phyloP scores from a whole-genome alignment of 2,797 vertebrate genomes.

The Nannoperca obscura region DNA sequence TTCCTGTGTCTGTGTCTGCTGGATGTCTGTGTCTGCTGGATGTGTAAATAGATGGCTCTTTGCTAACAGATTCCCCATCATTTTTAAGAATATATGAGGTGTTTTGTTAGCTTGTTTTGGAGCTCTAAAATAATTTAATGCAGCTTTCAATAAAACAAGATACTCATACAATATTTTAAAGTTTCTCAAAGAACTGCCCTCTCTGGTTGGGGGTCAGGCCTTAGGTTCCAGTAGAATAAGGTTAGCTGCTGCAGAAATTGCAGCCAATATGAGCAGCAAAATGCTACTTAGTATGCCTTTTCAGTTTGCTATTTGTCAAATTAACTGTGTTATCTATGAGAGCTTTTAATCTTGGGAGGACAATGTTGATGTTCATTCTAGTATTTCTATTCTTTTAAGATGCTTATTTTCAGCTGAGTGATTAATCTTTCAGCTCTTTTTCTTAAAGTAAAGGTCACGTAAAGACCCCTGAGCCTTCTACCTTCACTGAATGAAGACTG shows the following conservation, averaged over 20 bases:
- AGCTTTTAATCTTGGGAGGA: constrained; percentile 8
- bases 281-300: background rate
- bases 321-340: background rate
- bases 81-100: background rate
- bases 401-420: background rate
- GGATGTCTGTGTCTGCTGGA: background rate
- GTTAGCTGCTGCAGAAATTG: background rate
- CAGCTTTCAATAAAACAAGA: constrained; percentile 9
- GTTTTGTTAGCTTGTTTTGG: background rate
- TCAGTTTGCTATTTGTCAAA: background rate
- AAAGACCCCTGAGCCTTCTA: background rate
- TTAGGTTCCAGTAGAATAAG: background rate
- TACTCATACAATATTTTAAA: no score
- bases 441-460: background rate
- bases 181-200: background rate
- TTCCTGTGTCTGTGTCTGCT: background rate
- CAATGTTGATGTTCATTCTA: background rate
- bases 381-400: background rate
- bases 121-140: background rate
- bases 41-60: background rate
- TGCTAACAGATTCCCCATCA: background rate
- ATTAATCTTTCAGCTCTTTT: background rate
- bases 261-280: background rate
- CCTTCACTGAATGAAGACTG: background rate
- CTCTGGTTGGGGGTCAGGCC: background rate